Conservation (phyloP, 2,888 invertebrate species). For the Hirtodrosophila confusa region DNA sequence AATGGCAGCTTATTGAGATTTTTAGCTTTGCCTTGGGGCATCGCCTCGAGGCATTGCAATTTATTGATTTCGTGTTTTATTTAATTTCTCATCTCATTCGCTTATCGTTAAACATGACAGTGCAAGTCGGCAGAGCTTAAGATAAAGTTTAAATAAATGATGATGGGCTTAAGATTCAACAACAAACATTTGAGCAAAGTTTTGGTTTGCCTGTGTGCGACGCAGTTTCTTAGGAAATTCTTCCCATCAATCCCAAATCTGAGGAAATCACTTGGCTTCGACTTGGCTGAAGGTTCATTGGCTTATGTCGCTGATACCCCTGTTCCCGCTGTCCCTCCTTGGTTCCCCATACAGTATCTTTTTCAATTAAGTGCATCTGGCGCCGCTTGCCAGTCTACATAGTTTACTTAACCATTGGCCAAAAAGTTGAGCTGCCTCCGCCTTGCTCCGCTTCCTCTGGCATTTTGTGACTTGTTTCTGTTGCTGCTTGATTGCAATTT, state of each 20-base stretch:
- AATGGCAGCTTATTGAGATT: conserved; percentile 58
- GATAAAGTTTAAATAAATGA: conserved; percentile 56
- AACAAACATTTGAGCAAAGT: conserved; percentile 27
- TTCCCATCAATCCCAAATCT: conserved; percentile 30
- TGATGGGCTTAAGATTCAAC: conserved; percentile 47
- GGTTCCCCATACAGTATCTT: background rate
- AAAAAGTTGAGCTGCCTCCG: conserved; percentile 21
- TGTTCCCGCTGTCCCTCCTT: background rate
- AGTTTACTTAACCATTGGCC: conserved; percentile 32
- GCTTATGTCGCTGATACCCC: conserved; percentile 18
- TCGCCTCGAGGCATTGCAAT: conserved; percentile 56
- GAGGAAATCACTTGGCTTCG: conserved; percentile 46
- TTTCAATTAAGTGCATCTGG: conserved; percentile 56
- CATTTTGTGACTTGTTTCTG: conserved; percentile 24
- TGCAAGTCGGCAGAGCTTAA: conserved; percentile 14
- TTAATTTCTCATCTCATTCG: conserved; percentile 63
- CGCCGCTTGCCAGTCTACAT: conserved; percentile 45
- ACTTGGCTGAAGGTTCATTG: conserved; percentile 52
- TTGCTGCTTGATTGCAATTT: conserved; percentile 47
- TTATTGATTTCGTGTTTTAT: conserved; percentile 70
- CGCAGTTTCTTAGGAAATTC: conserved; percentile 47
- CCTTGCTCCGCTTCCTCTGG: background rate
- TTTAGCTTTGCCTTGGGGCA: conserved; percentile 18
- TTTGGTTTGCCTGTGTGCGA: conserved; percentile 19
- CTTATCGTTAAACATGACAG: conserved; percentile 37